Percentiles rank a stretch among this genome's conserved stretches.
Evolutionary conservation across 2,113 vertebrate species (phyloP).

Genomic region (Amphiprion ocellaris): DNA sequence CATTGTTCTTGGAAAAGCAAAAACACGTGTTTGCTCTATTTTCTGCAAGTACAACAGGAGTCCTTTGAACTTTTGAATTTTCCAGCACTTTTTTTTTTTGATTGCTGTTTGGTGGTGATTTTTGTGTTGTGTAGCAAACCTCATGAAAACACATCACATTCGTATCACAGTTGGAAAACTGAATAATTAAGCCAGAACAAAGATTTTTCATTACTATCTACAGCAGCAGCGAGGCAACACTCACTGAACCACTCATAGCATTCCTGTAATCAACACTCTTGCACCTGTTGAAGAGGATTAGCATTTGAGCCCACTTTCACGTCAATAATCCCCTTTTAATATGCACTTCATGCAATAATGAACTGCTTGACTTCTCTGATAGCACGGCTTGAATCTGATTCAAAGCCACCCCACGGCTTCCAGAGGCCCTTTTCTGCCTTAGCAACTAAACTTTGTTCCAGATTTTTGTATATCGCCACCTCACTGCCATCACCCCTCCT

Average conservation of each 20-base stretch:
- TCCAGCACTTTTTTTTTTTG: background rate
- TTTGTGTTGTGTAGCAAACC: background rate
- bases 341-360: constrained; percentile 70
- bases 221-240: constrained; percentile 36
- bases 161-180: background rate
- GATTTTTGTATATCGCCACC: constrained; percentile 36
- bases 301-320: constrained; percentile 58
- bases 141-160: constrained; percentile 2
- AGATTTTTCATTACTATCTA: constrained; percentile 24
- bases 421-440: constrained; percentile 30
- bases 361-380: constrained; percentile 73
- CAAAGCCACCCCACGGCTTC: constrained; percentile 37
- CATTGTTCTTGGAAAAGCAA: background rate
- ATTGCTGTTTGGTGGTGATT: background rate
- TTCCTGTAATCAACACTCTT: constrained; percentile 60
- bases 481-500: background rate
- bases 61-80: background rate
- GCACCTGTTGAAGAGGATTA: constrained; percentile 75
- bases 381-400: constrained; percentile 67
- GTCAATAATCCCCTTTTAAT: constrained; percentile 70
- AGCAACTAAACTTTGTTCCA: constrained; percentile 38
- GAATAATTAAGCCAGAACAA: constrained; percentile 4
- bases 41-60: background rate
- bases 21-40: too few relatives aligned
- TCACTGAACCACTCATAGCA: constrained; percentile 28